These are phyloP conservation scores for Neelides folsomi DNA, from an alignment of 2,888 invertebrate species.

Conservation along the genomic window DNA sequence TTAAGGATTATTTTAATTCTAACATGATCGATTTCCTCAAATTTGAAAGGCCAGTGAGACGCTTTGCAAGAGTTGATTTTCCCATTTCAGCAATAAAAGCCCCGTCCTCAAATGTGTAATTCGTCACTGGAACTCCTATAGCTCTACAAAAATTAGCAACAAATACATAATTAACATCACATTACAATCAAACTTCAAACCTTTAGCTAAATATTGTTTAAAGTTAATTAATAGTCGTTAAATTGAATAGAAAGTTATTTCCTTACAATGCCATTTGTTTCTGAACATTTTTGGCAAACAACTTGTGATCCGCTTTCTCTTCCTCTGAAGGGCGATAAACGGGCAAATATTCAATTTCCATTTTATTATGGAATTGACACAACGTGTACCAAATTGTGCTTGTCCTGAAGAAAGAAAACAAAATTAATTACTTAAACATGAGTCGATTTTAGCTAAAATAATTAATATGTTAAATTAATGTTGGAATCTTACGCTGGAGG, in stretches of 20 bases:
- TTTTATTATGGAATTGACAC: conserved; percentile 71
- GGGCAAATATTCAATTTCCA: conserved; percentile 83
- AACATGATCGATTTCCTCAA: conserved; percentile 14
- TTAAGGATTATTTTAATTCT: not conserved
- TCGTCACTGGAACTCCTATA: conserved; percentile 68
- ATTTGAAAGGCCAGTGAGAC: conserved; percentile 12
- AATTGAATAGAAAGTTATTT: not conserved
- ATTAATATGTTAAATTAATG: not conserved
- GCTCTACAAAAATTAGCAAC: conserved; percentile 45
- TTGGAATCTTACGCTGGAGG: conserved; percentile 67
- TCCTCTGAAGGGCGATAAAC: conserved; percentile 77
- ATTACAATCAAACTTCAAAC: not conserved
- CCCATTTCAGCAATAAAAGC: conserved; percentile 8
- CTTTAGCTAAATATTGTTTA: not conserved
- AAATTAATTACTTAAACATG: not conserved
- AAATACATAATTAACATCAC: not conserved
- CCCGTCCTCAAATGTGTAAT: conserved; percentile 72
- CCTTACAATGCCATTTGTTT: conserved; percentile 75
- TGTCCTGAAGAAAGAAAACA: conserved; percentile 44
- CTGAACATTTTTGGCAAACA: conserved; percentile 79
- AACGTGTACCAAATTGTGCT: conserved; percentile 76
- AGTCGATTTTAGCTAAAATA: not conserved
- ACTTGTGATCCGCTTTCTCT: conserved; percentile 70
- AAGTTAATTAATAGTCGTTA: too few species aligned
- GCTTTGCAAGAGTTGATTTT: conserved; percentile 6